Percentiles rank a stretch among this genome's conserved stretches.
These are phyloP conservation scores for Anthoptus insignis DNA, from an alignment of 2,888 invertebrate species.

Conservation along the genomic window DNA sequence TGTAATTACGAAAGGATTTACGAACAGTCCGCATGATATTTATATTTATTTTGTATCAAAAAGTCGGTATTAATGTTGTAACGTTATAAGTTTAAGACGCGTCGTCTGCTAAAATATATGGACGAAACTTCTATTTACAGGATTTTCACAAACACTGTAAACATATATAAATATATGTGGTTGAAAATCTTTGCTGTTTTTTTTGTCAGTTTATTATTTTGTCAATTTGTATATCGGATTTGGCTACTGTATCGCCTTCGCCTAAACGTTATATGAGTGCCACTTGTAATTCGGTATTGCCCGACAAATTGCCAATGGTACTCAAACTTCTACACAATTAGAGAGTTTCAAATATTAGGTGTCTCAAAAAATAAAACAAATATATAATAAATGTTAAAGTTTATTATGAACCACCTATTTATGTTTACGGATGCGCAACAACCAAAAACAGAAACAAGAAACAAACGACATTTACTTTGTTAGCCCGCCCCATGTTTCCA, in stretches of 20 bases:
- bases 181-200: slow-evolving; percentile 1
- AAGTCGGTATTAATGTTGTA: background rate
- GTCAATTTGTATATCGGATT: background rate
- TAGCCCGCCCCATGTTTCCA: slow-evolving; percentile 56
- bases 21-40: slow-evolving; percentile 1
- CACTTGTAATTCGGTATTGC: slow-evolving; percentile 7
- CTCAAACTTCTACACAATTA: slow-evolving; percentile 5
- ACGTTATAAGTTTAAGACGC: background rate
- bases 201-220: background rate
- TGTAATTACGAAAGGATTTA: slow-evolving; percentile 8
- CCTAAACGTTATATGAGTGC: slow-evolving; percentile 9
- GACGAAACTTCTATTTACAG: slow-evolving; percentile 2
- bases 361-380: background rate
- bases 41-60: background rate
- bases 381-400: background rate
- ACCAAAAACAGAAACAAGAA: too few species aligned
- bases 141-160: background rate
- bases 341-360: background rate
- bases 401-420: background rate
- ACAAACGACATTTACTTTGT: slow-evolving; percentile 38
- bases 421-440: background rate
- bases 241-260: background rate
- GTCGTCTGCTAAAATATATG: slow-evolving; percentile 4
- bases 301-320: background rate
- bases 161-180: slow-evolving; percentile 6